These are phyloP conservation scores for Pampus argenteus DNA, from an alignment of 2,797 vertebrate genomes.

Conservation along the genomic window DNA sequence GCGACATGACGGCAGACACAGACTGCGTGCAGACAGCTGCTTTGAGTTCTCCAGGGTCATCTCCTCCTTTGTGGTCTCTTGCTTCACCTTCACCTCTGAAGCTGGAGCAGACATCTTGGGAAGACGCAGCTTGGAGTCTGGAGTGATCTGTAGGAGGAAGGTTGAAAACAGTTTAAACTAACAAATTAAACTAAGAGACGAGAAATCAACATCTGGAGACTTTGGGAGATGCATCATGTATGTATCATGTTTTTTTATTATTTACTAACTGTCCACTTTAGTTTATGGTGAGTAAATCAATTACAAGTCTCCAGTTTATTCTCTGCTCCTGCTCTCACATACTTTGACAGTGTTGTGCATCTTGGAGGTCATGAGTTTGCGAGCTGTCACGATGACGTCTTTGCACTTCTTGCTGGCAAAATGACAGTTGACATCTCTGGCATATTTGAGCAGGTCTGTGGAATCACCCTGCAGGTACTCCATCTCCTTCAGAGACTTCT, in stretches of 20 bases:
- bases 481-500: conserved; percentile 90
- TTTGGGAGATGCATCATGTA: neutral
- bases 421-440: conserved; percentile 94
- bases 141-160: conserved; percentile 84
- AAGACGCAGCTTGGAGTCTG: conserved; percentile 84
- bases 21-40: conserved; percentile 85
- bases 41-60: conserved; percentile 83
- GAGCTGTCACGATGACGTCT: conserved; percentile 93
- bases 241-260: no score
- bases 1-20: conserved; percentile 90
- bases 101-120: conserved; percentile 84
- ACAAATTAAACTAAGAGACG: neutral
- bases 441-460: conserved; percentile 92
- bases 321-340: conserved; percentile 11
- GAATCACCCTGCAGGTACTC: conserved; percentile 87
- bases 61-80: conserved; percentile 61
- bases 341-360: conserved; percentile 98
- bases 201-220: neutral
- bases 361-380: conserved; percentile 96
- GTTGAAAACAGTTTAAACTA: accelerated
- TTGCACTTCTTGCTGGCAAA: conserved; percentile 98
- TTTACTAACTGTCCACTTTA: neutral
- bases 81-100: conserved; percentile 70
- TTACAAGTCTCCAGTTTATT: neutral
- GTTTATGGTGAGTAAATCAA: neutral